Base-by-base conservation (phyloP, 2,113 vertebrate species). In the Heteronetta atricapilla region DNA sequence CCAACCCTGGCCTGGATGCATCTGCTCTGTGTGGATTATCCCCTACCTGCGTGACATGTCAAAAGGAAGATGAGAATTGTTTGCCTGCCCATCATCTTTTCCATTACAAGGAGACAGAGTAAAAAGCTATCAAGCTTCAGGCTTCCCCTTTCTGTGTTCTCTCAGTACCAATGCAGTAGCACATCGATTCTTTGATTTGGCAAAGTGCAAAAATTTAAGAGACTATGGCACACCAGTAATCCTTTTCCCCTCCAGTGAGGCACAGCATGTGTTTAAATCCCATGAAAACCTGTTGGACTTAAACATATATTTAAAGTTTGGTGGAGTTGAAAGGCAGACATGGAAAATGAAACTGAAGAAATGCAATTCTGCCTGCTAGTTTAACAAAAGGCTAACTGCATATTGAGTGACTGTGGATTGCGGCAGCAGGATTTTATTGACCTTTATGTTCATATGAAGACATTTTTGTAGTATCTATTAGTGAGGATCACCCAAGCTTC, bases 391-490 rank as follows among this genome's bases (percentile, higher is more conserved):
- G 10, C 18, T 42, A 53, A 25, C 38, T 38, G 46, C 18, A 10
- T 0, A 0, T 10, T 36, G 0, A 0, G 20, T 19, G 3, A 19
- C 14, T 34, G 25, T 31, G 56, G 11, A 21, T 62, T 64, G n/a
- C 21, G 26, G 44, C 53, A n/a, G 31, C 6, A 18, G 20, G 11
- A 6, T 62, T 89, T 85, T 36, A 52, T 31, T 79, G 36, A 40
- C 23, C 28, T 63, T 28, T 40, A 16, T 40, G 20, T 40, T 38
- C 50, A n/a, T 64, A 50, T 15, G 25, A 40, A 10, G 29, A 33
- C 10, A 20, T 28, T 38, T 38, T 53, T 38, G 34, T 69, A 56
- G 19, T 13, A 52, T n/a, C 38, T 74, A 1, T 58, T 40, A 29
- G 0, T 2, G 50, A 79, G 8, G 8, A 50, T 7, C 82, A n/a